phyloP scores from a whole-genome alignment of 1,140 invertebrate species.

The Dendrolimus punctatus region DNA sequence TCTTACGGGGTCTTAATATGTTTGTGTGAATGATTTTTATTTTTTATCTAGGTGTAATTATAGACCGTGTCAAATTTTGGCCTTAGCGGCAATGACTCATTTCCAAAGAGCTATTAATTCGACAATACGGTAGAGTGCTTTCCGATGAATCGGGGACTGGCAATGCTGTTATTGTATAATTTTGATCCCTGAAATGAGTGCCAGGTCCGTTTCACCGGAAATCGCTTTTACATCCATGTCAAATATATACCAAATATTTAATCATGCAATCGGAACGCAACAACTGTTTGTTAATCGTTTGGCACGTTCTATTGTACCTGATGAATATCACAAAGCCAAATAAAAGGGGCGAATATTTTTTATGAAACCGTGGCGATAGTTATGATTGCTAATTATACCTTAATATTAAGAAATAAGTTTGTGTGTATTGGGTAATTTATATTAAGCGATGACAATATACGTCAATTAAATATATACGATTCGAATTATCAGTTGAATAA shows the following conservation, averaged over 20 bases:
- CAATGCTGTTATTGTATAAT: slow-evolving; percentile 5
- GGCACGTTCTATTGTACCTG: slow-evolving; percentile 55
- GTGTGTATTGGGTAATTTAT: slow-evolving; percentile 17
- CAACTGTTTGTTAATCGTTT: slow-evolving; percentile 20
- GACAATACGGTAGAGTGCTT: slow-evolving; percentile 9
- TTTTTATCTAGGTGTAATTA: slow-evolving; percentile 28
- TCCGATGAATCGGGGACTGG: slow-evolving; percentile 12
- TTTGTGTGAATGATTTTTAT: slow-evolving; percentile 26
- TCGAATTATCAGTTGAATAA: slow-evolving; percentile 30
- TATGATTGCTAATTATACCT: slow-evolving; percentile 20
- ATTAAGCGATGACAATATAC: slow-evolving; percentile 50
- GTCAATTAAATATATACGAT: slow-evolving; percentile 46
- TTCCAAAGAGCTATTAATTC: not conserved
- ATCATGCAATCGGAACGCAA: not conserved
- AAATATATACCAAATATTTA: no score
- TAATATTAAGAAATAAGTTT: slow-evolving; percentile 21
- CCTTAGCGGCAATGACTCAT: slow-evolving; percentile 1
- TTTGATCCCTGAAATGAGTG: not conserved
- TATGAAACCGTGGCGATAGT: slow-evolving; percentile 41
- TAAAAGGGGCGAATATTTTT: slow-evolving; percentile 19
- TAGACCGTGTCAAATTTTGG: slow-evolving; percentile 27
- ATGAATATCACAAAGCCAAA: slow-evolving; percentile 38
- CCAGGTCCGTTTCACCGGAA: slow-evolving; percentile 14
- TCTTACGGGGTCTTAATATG: slow-evolving; percentile 36
- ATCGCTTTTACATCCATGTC: not conserved